A percentile compares a stretch with the other conserved stretches of the same genome.
Conservation (phyloP, 2,888 invertebrate genomes). For the Epirrhoe alternata region DNA sequence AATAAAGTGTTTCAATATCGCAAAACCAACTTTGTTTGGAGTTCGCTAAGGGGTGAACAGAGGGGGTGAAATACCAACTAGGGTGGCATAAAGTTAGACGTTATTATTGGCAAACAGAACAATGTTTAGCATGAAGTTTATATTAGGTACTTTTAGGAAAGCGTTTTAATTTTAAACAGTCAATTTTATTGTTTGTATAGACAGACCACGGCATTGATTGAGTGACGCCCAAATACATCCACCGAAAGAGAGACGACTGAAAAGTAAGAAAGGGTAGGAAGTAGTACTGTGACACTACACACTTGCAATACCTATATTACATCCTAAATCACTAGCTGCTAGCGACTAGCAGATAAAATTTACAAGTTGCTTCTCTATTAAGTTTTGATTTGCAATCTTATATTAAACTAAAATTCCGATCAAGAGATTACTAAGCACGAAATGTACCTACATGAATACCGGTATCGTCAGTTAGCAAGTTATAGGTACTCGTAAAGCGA, state of each 20-base stretch:
- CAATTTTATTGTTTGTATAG: background rate
- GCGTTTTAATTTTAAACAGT: background rate
- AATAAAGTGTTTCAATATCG: constrained; percentile 80
- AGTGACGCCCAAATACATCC: no score
- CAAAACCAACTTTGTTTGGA: constrained; percentile 77
- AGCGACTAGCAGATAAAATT: no score
- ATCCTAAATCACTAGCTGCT: no score
- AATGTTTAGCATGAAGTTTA: constrained; percentile 50
- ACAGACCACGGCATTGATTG: background rate
- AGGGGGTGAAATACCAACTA: constrained; percentile 42
- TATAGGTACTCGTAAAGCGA: constrained; percentile 52
- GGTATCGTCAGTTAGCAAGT: background rate
- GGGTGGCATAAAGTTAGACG: constrained; percentile 42
- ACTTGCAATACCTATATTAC: no score
- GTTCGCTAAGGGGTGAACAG: constrained; percentile 59
- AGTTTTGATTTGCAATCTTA: constrained; percentile 20
- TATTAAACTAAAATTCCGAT: constrained; percentile 49
- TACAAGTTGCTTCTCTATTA: constrained; percentile 22
- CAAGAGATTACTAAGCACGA: constrained; percentile 50
- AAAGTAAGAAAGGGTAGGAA: no score
- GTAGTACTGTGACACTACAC: no score
- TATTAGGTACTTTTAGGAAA: constrained; percentile 10
- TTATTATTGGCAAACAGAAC: constrained; percentile 50
- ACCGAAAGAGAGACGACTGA: no score
- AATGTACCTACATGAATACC: constrained; percentile 46